phyloP scores from a whole-genome alignment of 2,797 vertebrate genomes.

The Platalea minor region DNA sequence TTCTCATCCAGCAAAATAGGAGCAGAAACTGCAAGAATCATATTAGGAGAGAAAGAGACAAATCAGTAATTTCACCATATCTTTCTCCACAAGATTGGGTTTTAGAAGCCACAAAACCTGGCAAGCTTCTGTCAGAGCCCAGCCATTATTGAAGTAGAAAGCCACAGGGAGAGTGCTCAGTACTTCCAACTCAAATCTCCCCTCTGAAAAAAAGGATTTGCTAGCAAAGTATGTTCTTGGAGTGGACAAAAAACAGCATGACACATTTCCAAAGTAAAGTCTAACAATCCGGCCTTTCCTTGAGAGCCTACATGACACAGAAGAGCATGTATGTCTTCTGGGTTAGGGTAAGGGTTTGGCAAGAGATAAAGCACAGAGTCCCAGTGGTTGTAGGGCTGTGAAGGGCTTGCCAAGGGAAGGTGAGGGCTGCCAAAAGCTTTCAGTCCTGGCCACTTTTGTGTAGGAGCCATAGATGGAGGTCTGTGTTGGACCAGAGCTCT shows the following conservation, averaged over 20 bases:
- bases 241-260: background rate
- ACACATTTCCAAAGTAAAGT: background rate
- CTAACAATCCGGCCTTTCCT: background rate
- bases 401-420: background rate
- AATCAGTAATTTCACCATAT: background rate
- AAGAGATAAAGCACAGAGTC: background rate
- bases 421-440: background rate
- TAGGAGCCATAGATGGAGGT: background rate
- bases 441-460: background rate
- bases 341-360: background rate
- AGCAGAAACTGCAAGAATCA: background rate
- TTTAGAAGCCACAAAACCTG: background rate
- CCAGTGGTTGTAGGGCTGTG: background rate
- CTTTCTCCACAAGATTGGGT: background rate
- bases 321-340: accelerated
- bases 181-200: background rate
- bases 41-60: background rate
- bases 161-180: background rate
- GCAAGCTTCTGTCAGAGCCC: background rate
- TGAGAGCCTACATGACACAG: background rate
- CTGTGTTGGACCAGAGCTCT: background rate
- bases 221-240: background rate
- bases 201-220: background rate
- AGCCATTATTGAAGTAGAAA: background rate
- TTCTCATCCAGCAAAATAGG: background rate